These are phyloP conservation scores for Turritopsis rubra DNA, from an alignment of 30 jellyfish, hydroid and myxozoan genomes.

Conservation along the genomic window DNA sequence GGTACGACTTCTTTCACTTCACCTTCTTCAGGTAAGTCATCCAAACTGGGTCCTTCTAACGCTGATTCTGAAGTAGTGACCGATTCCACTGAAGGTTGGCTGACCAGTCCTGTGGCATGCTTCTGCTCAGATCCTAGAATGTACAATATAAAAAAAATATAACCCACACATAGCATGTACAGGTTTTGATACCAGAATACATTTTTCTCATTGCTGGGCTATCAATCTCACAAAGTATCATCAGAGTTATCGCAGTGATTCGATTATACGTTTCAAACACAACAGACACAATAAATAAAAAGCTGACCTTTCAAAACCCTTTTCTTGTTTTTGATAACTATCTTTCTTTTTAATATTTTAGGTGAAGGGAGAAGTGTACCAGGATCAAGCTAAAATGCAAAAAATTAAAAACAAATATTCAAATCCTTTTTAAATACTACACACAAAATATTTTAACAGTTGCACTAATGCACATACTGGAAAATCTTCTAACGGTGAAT, in stretches of 20 bases:
- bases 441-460: background rate
- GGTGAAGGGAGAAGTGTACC: slow-evolving; percentile 86
- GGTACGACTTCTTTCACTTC: slow-evolving; percentile 35
- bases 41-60: slow-evolving; percentile 14
- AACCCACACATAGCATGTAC: too few species aligned
- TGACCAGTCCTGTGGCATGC: background rate
- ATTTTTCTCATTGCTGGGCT: too few species aligned
- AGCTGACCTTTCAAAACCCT: slow-evolving; percentile 82
- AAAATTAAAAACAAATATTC: background rate
- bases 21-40: slow-evolving; percentile 38
- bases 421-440: background rate
- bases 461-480: slow-evolving; percentile 58
- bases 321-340: slow-evolving; percentile 80
- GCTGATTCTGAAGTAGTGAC: background rate
- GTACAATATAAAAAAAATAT: too few species aligned
- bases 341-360: slow-evolving; percentile 73
- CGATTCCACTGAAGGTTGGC: slow-evolving; percentile 27
- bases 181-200: too few species aligned
- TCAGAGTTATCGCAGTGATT: too few species aligned
- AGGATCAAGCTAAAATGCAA: slow-evolving; percentile 54
- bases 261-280: too few species aligned
- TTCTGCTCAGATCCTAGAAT: background rate
- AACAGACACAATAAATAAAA: too few species aligned
- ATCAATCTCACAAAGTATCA: too few species aligned
- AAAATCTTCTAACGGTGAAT: slow-evolving; percentile 43